Evolutionary conservation across 2,113 vertebrate species (phyloP), one percentile per base, ranked within the genome.

Genomic region (Phoenicopterus ruber): DNA sequence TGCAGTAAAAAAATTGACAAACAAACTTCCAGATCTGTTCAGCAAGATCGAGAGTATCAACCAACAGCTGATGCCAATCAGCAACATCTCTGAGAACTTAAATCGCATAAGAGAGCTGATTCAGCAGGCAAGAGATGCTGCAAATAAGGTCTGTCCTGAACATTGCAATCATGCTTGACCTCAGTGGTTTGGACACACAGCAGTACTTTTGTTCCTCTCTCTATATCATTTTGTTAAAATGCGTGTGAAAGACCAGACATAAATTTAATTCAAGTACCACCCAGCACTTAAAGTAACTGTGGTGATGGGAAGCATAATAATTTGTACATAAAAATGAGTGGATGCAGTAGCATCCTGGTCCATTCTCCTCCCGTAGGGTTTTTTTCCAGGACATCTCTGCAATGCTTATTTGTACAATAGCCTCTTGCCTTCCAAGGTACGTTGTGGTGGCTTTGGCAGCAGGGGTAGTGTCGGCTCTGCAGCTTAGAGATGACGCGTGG

Each of bases 21-120:
- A 97, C 40, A 98, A 98, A 36, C 98, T 99, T 85, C 99, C 99
- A 15, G 97, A 98, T 81, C 98, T 99, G 93, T 98, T 99, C 95
- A 98, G 97, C 70, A 98, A 98, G 94, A 98, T 99, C 24, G 98
- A 99, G 92, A 98, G 97, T 71, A 98, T 99, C 94, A 99, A 98
- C 84, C 98, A 98, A 28, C 97, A 99, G 90, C 90, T 99, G 36
- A 93, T 98, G 57, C 98, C 98, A 20, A 66, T 98, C 62, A 98
- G 87, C 96, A 99, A 99, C 94, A 98, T 99, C 84, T 98, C 99
- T 21, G 98, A 99, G 58, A 99, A 99, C 6, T 98, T 99, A 80
- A 98, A 98, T 93, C 99, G 98, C 58, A 98, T 99, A 77, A 98
- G 99, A 90, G 99, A 99, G 49, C 98, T 99, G 57, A 99, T 99